Percentiles rank a stretch among this genome's conserved stretches.
These are phyloP conservation scores for Condylura cristata DNA, from an alignment of 2,113 vertebrate genomes.

Conservation along the genomic window DNA sequence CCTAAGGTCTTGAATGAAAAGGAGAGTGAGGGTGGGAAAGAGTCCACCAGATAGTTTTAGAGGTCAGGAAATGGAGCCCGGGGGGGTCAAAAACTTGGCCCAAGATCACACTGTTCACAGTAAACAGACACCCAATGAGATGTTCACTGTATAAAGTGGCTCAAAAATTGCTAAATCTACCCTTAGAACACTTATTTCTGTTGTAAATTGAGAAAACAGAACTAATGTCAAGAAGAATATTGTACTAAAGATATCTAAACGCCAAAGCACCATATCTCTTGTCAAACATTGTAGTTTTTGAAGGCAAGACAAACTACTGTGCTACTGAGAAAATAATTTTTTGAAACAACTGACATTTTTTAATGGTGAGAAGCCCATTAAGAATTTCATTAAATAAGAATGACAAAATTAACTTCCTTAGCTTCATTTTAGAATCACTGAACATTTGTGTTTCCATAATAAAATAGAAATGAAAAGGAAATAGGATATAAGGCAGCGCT, in stretches of 20 bases:
- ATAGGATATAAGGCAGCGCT: constrained; percentile 78
- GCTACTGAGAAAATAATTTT: not conserved
- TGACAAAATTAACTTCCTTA: constrained; percentile 74
- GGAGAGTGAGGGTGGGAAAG: not conserved
- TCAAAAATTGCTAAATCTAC: not conserved
- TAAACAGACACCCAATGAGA: not conserved
- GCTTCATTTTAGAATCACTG: constrained; percentile 76
- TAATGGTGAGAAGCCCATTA: constrained; percentile 72
- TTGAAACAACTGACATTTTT: constrained; percentile 68
- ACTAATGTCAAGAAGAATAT: constrained; percentile 5
- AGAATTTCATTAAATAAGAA: constrained; percentile 76
- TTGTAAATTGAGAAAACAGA: not conserved
- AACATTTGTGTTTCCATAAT: constrained; percentile 74
- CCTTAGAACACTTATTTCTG: not conserved
- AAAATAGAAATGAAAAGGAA: constrained; percentile 69
- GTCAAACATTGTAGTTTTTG: not conserved
- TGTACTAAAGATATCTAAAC: not conserved
- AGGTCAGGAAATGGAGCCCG: not conserved
- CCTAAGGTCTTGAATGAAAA: not conserved
- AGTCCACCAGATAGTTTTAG: not conserved
- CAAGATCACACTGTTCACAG: not conserved
- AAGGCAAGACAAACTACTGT: constrained; percentile 49
- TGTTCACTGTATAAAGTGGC: not conserved
- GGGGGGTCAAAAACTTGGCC: not conserved
- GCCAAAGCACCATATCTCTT: not conserved